Conservation (phyloP, 2,888 invertebrate genomes). For the Polylopha cassiicola region DNA sequence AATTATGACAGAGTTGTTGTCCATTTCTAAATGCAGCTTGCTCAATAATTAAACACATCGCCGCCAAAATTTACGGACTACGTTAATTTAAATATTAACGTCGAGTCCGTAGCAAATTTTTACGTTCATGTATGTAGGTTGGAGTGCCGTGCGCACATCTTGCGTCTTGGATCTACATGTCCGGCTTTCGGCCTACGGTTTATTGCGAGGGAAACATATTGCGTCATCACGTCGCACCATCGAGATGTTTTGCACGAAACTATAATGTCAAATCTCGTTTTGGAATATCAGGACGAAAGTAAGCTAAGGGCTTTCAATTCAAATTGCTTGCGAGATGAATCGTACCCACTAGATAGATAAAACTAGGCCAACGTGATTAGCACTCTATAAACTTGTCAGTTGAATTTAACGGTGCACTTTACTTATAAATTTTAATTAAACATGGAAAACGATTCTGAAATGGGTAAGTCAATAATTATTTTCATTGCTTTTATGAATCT, state of each 20-base stretch:
- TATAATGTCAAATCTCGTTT: conserved; percentile 29
- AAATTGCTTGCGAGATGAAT: not conserved
- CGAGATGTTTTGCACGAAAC: conserved; percentile 37
- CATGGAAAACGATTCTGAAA: too few relatives aligned
- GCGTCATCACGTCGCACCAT: conserved; percentile 47
- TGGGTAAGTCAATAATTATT: too few relatives aligned
- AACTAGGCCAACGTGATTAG: conserved; percentile 28
- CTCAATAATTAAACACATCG: conserved; percentile 4
- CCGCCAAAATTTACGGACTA: conserved; percentile 5
- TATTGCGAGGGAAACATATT: conserved; percentile 55
- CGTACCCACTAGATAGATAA: conserved; percentile 32
- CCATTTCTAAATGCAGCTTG: conserved; percentile 1
- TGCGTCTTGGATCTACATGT: conserved; percentile 54
- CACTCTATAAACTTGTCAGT: too few relatives aligned
- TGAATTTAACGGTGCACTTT: too few relatives aligned
- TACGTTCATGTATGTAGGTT: conserved; percentile 67
- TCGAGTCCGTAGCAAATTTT: conserved; percentile 53
- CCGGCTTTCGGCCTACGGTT: conserved; percentile 64
- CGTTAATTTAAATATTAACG: conserved; percentile 29
- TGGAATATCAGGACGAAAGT: conserved; percentile 24
- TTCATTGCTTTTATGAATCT: too few relatives aligned
- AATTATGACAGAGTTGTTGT: conserved; percentile 6
- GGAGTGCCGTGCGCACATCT: conserved; percentile 70
- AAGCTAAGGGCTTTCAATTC: not conserved
- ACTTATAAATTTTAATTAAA: too few relatives aligned